Evolutionary conservation across 2,888 invertebrate species (phyloP).

Genomic region (Heteropelma amictum): DNA sequence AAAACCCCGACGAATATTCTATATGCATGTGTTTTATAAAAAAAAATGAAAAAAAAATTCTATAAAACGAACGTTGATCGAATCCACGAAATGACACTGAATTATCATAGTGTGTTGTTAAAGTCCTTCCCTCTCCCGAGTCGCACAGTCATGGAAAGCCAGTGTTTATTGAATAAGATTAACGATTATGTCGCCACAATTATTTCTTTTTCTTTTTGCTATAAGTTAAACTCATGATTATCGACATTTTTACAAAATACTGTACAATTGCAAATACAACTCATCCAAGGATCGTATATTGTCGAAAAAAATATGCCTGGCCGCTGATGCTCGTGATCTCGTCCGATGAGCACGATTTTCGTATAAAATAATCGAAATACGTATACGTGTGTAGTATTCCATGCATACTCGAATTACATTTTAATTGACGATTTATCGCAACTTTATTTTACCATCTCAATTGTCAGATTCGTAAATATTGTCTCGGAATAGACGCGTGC

Average conservation of each 20-base stretch:
- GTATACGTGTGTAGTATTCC: slow-evolving; percentile 21
- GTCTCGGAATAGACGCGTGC: neutral
- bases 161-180: slow-evolving; percentile 68
- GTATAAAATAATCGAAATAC: slow-evolving; percentile 28
- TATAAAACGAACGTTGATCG: slow-evolving; percentile 58
- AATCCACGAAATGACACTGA: slow-evolving; percentile 58
- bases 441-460: neutral
- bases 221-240: slow-evolving; percentile 52
- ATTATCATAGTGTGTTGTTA: slow-evolving; percentile 60
- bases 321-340: slow-evolving; percentile 52
- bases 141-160: slow-evolving; percentile 65
- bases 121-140: slow-evolving; percentile 63
- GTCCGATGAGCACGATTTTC: slow-evolving; percentile 45
- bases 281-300: slow-evolving; percentile 46
- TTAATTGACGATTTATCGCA: neutral
- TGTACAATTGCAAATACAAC: slow-evolving; percentile 42
- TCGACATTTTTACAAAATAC: slow-evolving; percentile 35
- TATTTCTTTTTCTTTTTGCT: slow-evolving; percentile 61
- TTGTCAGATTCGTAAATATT: neutral
- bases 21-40: slow-evolving; percentile 59
- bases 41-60: slow-evolving; percentile 41
- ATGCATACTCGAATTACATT: slow-evolving; percentile 15
- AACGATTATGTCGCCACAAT: slow-evolving; percentile 65
- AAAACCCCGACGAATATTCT: slow-evolving; percentile 45
- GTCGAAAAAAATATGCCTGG: slow-evolving; percentile 35